Evolutionary conservation across 2,797 vertebrate genomes (phyloP).

Genomic region (Forpus xanthops): DNA sequence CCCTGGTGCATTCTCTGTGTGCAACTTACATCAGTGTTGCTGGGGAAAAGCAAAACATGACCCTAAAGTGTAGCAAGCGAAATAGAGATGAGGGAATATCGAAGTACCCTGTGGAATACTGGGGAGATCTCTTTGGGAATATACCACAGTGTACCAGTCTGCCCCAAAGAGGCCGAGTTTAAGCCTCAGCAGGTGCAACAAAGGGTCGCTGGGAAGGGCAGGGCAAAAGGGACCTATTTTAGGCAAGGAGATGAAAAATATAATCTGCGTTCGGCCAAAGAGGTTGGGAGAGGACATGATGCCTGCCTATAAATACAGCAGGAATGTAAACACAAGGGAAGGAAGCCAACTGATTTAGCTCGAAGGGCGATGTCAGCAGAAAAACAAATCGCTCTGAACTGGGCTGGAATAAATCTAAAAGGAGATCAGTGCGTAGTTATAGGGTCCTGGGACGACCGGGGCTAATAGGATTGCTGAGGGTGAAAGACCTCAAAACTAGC

Average conservation of each 20-base stretch:
- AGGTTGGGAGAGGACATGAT: neutral
- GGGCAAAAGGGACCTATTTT: neutral
- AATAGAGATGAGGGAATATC: neutral
- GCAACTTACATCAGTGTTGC: neutral
- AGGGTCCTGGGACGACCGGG: neutral
- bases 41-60: neutral
- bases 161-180: neutral
- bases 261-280: neutral
- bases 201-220: neutral
- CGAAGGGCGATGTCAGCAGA: slow-evolving; percentile 4
- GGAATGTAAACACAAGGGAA: slow-evolving; percentile 43
- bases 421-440: neutral
- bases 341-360: slow-evolving; percentile 1
- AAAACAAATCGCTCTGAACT: neutral
- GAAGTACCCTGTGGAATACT: accelerated
- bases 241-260: neutral
- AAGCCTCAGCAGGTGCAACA: neutral
- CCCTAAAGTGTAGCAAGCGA: neutral
- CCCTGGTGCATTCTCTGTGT: neutral
- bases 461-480: neutral
- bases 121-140: neutral
- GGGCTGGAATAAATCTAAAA: neutral
- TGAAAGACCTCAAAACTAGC: neutral
- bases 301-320: slow-evolving; percentile 32
- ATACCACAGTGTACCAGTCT: neutral